A percentile compares a stretch with the other conserved stretches of the same genome.
These are phyloP conservation scores for Mayetiola destructor DNA, from an alignment of 2,888 invertebrate species.

Conservation along the genomic window DNA sequence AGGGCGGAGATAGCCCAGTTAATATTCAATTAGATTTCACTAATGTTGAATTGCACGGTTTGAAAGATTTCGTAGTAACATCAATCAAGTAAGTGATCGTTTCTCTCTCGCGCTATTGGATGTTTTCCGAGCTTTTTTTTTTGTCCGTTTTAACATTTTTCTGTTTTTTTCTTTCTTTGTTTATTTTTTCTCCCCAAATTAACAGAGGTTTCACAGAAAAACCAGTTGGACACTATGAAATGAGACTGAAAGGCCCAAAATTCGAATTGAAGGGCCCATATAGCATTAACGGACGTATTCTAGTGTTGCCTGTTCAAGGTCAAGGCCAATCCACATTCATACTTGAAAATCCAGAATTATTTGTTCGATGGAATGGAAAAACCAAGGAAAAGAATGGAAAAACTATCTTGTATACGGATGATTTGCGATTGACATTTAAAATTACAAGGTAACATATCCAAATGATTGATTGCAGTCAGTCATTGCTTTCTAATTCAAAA, in stretches of 20 bases:
- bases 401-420: constrained; percentile 24
- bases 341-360: constrained; percentile 27
- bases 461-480: background rate
- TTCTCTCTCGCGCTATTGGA: too few relatives aligned
- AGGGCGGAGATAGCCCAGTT: constrained; percentile 15
- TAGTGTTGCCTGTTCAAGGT: constrained; percentile 26
- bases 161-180: too few relatives aligned
- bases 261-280: constrained; percentile 19
- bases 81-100: constrained; percentile 26
- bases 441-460: background rate
- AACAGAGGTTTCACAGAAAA: constrained; percentile 28
- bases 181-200: background rate
- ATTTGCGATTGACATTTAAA: constrained; percentile 13
- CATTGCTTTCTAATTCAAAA: background rate
- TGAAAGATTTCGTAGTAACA: constrained; percentile 3
- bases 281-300: constrained; percentile 24
- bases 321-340: constrained; percentile 19
- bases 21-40: constrained; percentile 18
- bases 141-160: too few relatives aligned
- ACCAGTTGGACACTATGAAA: constrained; percentile 32
- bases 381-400: constrained; percentile 25
- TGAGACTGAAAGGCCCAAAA: constrained; percentile 19
- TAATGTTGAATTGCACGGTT: constrained; percentile 20
- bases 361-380: constrained; percentile 30
- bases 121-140: too few relatives aligned